A percentile compares a stretch with the other conserved stretches of the same genome.
These are phyloP conservation scores for Marmota flaviventris DNA, from an alignment of 2,113 vertebrate genomes.

Conservation along the genomic window DNA sequence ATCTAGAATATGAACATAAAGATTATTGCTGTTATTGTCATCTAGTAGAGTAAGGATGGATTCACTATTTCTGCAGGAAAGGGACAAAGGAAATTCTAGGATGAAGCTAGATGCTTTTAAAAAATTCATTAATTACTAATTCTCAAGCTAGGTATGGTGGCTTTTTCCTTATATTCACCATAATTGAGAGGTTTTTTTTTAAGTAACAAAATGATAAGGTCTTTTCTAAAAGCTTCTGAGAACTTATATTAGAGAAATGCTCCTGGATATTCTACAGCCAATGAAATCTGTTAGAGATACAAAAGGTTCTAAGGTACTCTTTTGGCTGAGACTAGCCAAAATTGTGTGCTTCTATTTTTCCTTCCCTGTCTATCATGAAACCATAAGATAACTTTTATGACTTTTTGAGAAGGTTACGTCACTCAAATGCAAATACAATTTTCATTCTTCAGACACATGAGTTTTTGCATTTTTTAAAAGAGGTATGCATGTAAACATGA, in stretches of 20 bases:
- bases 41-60: not conserved
- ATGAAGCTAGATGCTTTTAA: not conserved
- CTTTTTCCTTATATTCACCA: not conserved
- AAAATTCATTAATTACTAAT: conserved; percentile 20
- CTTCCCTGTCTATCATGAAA: conserved; percentile 24
- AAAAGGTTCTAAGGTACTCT: not conserved
- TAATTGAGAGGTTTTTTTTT: no score
- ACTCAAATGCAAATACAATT: conserved; percentile 44
- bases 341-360: not conserved
- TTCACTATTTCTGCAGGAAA: not conserved
- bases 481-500: not conserved
- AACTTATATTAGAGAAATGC: not conserved
- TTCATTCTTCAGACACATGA: not conserved
- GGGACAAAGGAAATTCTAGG: conserved; percentile 33
- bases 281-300: not conserved
- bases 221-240: conserved; percentile 3
- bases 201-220: not conserved
- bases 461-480: conserved; percentile 43
- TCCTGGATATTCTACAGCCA: not conserved
- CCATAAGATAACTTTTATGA: not conserved
- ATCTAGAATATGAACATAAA: conserved; percentile 84
- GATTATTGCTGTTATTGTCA: conserved; percentile 38
- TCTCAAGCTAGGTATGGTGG: not conserved
- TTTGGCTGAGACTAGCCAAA: not conserved
- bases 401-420: conserved; percentile 37